Base-by-base conservation (phyloP, 2,797 vertebrate species). In the Heliangelus exortis region DNA sequence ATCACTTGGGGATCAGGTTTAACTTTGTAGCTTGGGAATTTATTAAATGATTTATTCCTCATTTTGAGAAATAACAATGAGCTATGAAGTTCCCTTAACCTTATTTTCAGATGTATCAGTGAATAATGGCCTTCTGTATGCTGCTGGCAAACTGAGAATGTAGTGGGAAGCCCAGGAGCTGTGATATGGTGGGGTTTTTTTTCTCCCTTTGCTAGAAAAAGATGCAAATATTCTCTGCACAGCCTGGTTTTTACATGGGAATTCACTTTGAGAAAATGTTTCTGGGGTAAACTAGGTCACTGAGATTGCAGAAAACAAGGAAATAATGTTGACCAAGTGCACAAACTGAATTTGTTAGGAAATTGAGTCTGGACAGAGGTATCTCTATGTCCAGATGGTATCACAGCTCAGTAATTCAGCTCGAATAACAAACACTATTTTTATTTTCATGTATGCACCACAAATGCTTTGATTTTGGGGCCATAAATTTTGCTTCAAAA, bases 251-350 rank as follows among this genome's bases (percentile, higher is more conserved):
- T 72, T 33, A 58, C 39, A 86, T 58, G 66, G 23, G 86, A 78
- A 65, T 81, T 55, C 36, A 33, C 47, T 72, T 71, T 18, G 10
- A 55, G 45, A 66, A 74, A 77, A 34, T n/a, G 19, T 74, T 83
- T 89, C 36, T 59, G 31, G 45, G 25, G 4, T 62, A 65, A 89
- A 72, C 8, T 18, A 31, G 25, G 34, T 68, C 54, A 75, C 58
- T 84, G 21, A 61, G 34, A 55, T 25, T 10, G n/a, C 47, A 81
- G 33, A 21, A 61, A 72, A 74, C n/a, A 33, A 11, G 45, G 71
- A 12, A 66, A 92, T 2, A 16, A 28, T 78, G 72, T 71, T 88
- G 69, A 66, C 80, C 62, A 92, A 88, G 76, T 86, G 34, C 79
- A 28, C 66, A 88, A 86, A 81, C 80, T 61, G 6, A 83, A 41